Base-by-base conservation (phyloP, 2,113 vertebrate species). In the Verasper variegatus region DNA sequence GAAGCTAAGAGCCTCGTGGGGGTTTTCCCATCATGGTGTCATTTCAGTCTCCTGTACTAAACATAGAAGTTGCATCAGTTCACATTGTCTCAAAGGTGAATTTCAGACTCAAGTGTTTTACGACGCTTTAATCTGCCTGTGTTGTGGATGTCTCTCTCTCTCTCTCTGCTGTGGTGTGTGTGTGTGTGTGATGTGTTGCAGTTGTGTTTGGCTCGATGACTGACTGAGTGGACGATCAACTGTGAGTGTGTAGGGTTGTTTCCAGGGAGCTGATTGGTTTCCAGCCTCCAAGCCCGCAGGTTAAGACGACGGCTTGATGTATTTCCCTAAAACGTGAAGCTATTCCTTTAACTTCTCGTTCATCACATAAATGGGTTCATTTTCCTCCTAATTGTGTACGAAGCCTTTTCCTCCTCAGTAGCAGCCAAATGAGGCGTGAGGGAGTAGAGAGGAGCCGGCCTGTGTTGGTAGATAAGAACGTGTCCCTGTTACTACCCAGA, bases 391-490 rank as follows among this genome's bases (percentile, higher is more conserved):
- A 70, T 23, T 3, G 23, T 10, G 40, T 21, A 60, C 47, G 5
- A 9, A n/a, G 5, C 51, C 2, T 54, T 54, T 52, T 2, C 20
- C 51, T 51, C 49, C 13, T 45, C 42, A 3, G 42, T 8, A 2
- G 4, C 9, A 42, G 58, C 71, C 20, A 4, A 58, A 23, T 52
- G 61, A 71, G 62, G 40, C 40, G 40, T 8, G 23, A 67, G 45
- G 1, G 21, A 61, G 65, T 51, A 56, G 56, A 31, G 31, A 31
- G 31, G 31, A 59, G 67, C 42, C 7, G 51, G 42, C 35, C 52
- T 85, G 74, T 49, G 58, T 47, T 73, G 14, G 27, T 1, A 88
- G 89, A 91, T 89, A 89, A 89, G 69, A 76, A 59, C 35, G 27
- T 23, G 56, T 78, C 11, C 12, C 49, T 86, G 71, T 78, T 74